Conservation (phyloP, 37 sponge, comb jelly and placozoan species). For the Haliclona indistincta region DNA sequence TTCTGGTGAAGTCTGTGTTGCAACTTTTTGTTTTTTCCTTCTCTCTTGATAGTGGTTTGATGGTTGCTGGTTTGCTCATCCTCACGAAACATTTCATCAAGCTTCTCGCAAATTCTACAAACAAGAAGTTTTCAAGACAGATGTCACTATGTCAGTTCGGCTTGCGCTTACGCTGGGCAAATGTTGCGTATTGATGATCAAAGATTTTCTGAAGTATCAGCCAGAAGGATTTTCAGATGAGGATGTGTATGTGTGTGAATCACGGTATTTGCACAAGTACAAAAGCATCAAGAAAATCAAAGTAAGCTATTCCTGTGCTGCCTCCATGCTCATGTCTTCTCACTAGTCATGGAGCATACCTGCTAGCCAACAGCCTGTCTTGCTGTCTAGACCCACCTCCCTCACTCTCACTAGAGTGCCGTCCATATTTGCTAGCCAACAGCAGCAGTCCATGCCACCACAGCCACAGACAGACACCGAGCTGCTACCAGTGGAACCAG, state of each 20-base stretch:
- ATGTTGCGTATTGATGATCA: constrained; percentile 67
- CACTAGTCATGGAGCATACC: constrained; percentile 45
- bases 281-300: constrained; percentile 83
- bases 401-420: constrained; percentile 38
- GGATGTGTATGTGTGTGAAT: constrained; percentile 88
- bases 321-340: not conserved
- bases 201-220: constrained; percentile 59
- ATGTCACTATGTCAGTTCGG: constrained; percentile 49
- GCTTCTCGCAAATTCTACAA: constrained; percentile 77
- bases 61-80: constrained; percentile 86
- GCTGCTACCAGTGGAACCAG: not conserved
- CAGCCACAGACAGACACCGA: not conserved
- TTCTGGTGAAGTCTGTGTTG: not conserved
- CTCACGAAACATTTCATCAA: constrained; percentile 87
- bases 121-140: constrained; percentile 89
- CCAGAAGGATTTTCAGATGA: constrained; percentile 71
- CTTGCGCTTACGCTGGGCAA: constrained; percentile 41
- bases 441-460: not conserved
- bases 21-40: not conserved
- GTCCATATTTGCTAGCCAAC: constrained; percentile 58
- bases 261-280: constrained; percentile 60
- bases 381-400: constrained; percentile 33
- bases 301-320: constrained; percentile 8
- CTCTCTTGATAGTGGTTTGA: constrained; percentile 64
- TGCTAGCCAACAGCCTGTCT: constrained; percentile 19